Evolutionary conservation across 2,797 vertebrate genomes (phyloP), one percentile per base, ranked within the genome.

Genomic region (Garrulus glandarius): DNA sequence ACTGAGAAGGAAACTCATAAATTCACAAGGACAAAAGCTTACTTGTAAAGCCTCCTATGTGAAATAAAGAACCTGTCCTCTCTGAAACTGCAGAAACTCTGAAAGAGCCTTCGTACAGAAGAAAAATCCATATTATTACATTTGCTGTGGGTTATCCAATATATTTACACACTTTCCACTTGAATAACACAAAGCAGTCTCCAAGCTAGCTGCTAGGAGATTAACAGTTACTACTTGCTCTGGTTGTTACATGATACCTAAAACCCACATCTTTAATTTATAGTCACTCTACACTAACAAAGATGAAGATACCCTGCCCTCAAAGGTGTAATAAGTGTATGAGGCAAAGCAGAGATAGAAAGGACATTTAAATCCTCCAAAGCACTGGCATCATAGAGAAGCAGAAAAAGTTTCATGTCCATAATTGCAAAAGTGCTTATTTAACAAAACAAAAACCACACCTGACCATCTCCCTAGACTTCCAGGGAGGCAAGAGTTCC

Each of bases 91-190:
- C 29, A 67, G 49, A 67, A 93, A 70, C 17, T 10, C 27, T 77
- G 41, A 77, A 70, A 77, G 39, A 79, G 94, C 55, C 87, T 94
- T 92, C 79, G 91, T 41, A 94, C 27, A n/a, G 83, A 81, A 92
- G 84, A 55, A 63, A 63, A 89, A 81, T 8, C n/a, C 30, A 5
- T 67, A 84, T 81, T 56, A 65, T 59, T 70, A 82, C 41, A 79
- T 72, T n/a, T 49, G 17, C 27, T 81, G 78, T 36, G 79, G 22
- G 29, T 84, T 93, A 83, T 50, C 27, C 49, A 70, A 74, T 43
- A 75, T 52, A 71, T 56, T 52, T 71, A 77, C 44, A 70, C 5
- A 27, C 13, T 30, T 95, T 72, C 41, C 32, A 72, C 43, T 24
- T 57, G 84, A 79, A 71, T 91, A 92, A 85, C 67, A 69, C 41